These are phyloP conservation scores for Cynopterus sphinx DNA, from an alignment of 2,797 vertebrate genomes.

Conservation along the genomic window DNA sequence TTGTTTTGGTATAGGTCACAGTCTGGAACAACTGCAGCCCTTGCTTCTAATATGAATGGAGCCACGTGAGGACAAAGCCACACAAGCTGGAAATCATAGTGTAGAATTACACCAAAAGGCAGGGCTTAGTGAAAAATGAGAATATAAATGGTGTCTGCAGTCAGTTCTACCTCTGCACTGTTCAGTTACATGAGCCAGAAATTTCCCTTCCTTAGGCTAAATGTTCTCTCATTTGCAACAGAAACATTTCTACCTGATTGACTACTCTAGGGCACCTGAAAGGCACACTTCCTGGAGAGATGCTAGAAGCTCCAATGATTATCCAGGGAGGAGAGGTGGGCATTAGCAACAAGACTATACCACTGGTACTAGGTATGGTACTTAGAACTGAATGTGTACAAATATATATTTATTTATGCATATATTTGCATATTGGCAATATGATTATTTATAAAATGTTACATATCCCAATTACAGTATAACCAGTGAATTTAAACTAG, in stretches of 20 bases:
- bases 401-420: neutral
- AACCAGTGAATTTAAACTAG: neutral
- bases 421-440: neutral
- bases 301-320: neutral
- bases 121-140: neutral
- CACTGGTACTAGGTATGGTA: neutral
- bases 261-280: neutral
- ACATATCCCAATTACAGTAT: neutral
- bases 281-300: neutral
- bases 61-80: neutral
- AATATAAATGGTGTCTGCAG: neutral
- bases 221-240: neutral
- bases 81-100: neutral
- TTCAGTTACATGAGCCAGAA: neutral
- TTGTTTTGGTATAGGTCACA: neutral
- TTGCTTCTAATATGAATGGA: neutral
- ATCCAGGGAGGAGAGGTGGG: neutral
- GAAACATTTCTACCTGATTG: neutral
- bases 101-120: neutral
- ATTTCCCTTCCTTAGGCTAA: neutral
- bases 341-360: neutral
- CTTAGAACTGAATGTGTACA: neutral
- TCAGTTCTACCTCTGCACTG: neutral
- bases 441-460: neutral
- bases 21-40: neutral